phyloP scores from a whole-genome alignment of 2,113 vertebrate genomes.

The Pituophis catenifer region DNA sequence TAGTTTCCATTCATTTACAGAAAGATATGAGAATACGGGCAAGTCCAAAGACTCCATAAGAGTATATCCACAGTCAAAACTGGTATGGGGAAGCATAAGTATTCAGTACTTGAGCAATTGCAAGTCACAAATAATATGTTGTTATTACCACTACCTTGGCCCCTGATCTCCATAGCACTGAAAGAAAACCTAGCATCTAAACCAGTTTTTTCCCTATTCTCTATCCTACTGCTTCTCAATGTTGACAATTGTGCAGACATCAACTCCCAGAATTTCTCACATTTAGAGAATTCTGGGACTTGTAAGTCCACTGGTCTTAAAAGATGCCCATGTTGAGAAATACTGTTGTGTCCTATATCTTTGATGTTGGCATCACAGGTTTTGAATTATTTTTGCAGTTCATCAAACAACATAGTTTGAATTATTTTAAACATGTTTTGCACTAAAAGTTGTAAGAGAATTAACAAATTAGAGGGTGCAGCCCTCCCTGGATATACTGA shows the following conservation, averaged over 20 bases:
- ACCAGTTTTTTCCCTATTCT: background rate
- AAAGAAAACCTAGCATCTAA: background rate
- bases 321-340: background rate
- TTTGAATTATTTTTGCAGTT: background rate
- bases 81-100: background rate
- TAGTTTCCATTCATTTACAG: background rate
- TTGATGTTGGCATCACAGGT: background rate
- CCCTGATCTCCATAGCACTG: background rate
- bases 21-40: background rate
- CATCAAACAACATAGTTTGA: background rate
- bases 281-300: background rate
- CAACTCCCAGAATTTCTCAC: background rate
- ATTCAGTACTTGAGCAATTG: background rate
- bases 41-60: background rate
- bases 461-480: background rate
- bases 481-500: background rate
- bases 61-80: background rate
- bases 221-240: background rate
- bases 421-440: background rate
- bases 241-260: background rate
- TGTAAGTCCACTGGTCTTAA: background rate
- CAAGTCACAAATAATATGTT: background rate
- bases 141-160: background rate
- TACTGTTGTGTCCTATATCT: background rate
- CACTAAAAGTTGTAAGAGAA: background rate